Conservation (phyloP, 1,140 invertebrate species). For the Wasmannia auropunctata region DNA sequence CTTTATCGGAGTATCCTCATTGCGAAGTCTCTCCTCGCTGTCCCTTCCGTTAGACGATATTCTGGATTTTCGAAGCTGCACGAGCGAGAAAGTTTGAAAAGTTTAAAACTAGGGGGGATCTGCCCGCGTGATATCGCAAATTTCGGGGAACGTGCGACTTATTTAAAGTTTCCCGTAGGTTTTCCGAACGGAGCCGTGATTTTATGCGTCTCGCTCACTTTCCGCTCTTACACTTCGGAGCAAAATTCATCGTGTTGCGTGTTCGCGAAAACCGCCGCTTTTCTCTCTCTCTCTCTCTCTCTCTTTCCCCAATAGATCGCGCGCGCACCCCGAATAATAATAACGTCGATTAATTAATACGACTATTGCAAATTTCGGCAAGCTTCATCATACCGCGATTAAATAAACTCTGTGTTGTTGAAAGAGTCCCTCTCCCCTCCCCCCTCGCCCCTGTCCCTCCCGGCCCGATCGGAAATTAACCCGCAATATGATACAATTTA, state of each 20-base stretch:
- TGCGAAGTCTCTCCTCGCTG: conserved; percentile 1
- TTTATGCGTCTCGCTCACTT: not conserved
- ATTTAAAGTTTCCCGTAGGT: conserved; percentile 43
- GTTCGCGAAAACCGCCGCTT: not conserved
- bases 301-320: no score
- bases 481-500: conserved; percentile 5
- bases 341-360: conserved; percentile 6
- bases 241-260: not conserved
- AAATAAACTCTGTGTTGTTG: conserved; percentile 4
- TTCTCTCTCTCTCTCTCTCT: no score
- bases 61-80: conserved; percentile 26
- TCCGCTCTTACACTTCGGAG: not conserved
- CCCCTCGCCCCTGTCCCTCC: no score
- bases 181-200: conserved; percentile 27
- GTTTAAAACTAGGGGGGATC: conserved; percentile 9
- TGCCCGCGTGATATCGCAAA: conserved; percentile 44
- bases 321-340: not conserved
- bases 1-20: not conserved
- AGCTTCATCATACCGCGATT: not conserved
- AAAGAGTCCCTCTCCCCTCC: conserved; percentile 5
- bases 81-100: not conserved
- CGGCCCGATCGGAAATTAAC: conserved; percentile 11
- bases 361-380: conserved; percentile 12
- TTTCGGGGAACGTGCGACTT: conserved; percentile 44
- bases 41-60: not conserved